These are phyloP conservation scores for Cepaea nemoralis DNA, from an alignment of 1,140 invertebrate species.

Conservation along the genomic window DNA sequence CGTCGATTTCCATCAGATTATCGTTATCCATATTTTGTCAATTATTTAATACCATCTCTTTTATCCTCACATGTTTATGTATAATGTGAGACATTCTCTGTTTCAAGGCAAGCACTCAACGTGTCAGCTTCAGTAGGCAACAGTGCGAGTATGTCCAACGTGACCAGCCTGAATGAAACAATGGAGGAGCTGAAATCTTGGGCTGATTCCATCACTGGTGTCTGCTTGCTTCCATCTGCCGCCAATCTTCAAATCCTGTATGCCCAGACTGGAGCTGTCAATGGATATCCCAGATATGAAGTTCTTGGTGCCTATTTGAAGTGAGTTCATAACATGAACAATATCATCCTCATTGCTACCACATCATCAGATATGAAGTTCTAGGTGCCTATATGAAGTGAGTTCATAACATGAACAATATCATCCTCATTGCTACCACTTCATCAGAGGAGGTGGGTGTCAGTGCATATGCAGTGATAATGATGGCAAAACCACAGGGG, in stretches of 20 bases:
- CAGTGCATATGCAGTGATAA: too few species aligned
- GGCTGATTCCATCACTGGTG: constrained; percentile 42
- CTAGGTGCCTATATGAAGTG: constrained; percentile 55
- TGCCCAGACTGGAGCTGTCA: constrained; percentile 47
- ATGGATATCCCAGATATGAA: constrained; percentile 47
- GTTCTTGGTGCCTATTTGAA: constrained; percentile 53
- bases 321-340: too few species aligned
- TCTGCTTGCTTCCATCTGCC: constrained; percentile 44
- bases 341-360: background rate
- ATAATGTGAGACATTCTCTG: too few species aligned
- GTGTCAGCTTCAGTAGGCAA: background rate
- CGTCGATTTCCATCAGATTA: too few species aligned
- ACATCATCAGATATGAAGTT: constrained; percentile 45
- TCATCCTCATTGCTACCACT: background rate
- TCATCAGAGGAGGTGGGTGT: too few species aligned
- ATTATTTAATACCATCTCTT: too few species aligned
- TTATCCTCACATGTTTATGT: too few species aligned
- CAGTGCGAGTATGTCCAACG: background rate
- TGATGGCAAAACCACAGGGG: too few species aligned
- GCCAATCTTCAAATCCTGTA: constrained; percentile 53
- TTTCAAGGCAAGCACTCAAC: background rate
- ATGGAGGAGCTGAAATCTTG: constrained; percentile 19
- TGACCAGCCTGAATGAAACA: background rate
- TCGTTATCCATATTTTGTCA: too few species aligned
- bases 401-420: too few species aligned